Evolutionary conservation across 2,113 vertebrate genomes (phyloP), one percentile per base, ranked within the genome.

Genomic region (Otus sunia): DNA sequence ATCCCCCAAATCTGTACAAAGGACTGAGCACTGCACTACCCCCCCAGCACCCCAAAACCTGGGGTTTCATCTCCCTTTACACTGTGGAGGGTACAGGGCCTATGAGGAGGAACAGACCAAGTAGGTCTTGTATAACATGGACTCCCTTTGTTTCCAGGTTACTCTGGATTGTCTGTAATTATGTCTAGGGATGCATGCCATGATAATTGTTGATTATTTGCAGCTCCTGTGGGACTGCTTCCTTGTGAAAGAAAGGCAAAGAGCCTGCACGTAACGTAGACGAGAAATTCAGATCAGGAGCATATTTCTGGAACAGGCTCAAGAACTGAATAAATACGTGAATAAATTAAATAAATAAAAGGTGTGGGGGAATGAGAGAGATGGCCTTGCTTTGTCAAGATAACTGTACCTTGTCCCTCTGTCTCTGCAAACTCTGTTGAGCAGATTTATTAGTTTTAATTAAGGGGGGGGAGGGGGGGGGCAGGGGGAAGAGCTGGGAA

Each of bases 381-480:
- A 58, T 95, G 96, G 97, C 96, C 92, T 94, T 86, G 92, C 80
- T 11, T 5, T 91, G 79, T 78, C 87, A 93, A 95, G 77, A 95
- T 94, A 94, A 81, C 95, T 90, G 82, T 12, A 76, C 96, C 95
- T 76, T 73, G 90, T 88, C 75, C 82, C 78, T 30, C 63, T 49
- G 84, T 88, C 90, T 94, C 91, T 86, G 68, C 92, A 93, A 97
- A 97, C 94, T 94, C 97, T 96, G 97, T 80, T 90, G 96, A 97
- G 94, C 97, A 98, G 98, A 98, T 98, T 98, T 98, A 98, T 98
- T 98, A 97, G 92, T 97, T 98, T 98, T 98, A 98, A 98, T 98
- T 98, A 98, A 98, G 92, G 93, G 92, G 84, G 92, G 82, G 58
- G 23, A 49, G 26, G 92, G 82, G 82, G 62, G 29, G 58, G 26